These are phyloP conservation scores for Anas acuta DNA, from an alignment of 2,797 vertebrate species.

Conservation along the genomic window DNA sequence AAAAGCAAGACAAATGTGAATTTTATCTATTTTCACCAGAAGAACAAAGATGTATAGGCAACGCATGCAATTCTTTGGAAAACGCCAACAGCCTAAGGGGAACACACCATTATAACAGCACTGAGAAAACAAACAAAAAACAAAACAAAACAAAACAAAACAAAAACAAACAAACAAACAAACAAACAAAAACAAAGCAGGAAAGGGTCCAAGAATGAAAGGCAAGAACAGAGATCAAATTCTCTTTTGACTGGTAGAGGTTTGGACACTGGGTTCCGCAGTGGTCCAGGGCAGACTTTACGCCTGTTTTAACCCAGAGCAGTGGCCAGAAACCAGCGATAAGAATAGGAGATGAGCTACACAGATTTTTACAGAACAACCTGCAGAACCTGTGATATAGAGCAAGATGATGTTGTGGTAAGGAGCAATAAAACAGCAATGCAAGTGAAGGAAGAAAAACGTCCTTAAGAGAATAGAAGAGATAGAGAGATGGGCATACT, in stretches of 20 bases:
- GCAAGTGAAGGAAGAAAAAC: not conserved
- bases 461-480: not conserved
- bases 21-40: not conserved
- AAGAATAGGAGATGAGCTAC: not conserved
- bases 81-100: not conserved
- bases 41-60: not conserved
- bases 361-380: not conserved
- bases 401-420: not conserved
- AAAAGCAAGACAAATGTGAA: not conserved
- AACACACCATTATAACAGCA: not conserved
- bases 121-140: not conserved
- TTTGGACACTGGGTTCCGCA: not conserved
- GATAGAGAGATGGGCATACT: not conserved
- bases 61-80: not conserved
- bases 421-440: not conserved
- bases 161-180: not conserved
- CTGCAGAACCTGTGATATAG: not conserved
- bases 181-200: not conserved
- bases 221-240: not conserved
- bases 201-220: not conserved
- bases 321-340: not conserved
- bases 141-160: too few relatives aligned
- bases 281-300: not conserved
- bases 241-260: not conserved
- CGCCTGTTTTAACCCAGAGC: rapidly evolving